Evolutionary conservation across 2,888 invertebrate genomes (phyloP).

Genomic region (Leptopterna dolabrata): DNA sequence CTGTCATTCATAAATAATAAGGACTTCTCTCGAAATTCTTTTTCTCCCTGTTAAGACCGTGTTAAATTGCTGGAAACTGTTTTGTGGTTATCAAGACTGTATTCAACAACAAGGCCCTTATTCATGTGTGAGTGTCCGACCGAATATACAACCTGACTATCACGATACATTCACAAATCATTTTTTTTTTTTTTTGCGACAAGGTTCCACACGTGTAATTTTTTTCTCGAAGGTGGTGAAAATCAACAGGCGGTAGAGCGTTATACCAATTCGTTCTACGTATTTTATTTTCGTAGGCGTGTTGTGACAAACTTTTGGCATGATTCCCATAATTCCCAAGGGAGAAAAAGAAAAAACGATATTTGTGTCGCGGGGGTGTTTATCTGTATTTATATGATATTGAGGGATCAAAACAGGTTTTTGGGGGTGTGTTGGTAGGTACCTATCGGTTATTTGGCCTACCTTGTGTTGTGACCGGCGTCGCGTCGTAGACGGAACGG

Average conservation of each 20-base stretch:
- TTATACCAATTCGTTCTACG: conserved; percentile 14
- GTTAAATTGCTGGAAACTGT: not conserved
- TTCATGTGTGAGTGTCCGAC: no score
- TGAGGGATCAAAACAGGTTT: not conserved
- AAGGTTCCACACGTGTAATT: not conserved
- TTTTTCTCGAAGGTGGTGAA: not conserved
- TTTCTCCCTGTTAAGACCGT: not conserved
- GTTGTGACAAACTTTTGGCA: conserved; percentile 30
- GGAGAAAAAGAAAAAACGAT: not conserved
- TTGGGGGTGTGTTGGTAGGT: not conserved
- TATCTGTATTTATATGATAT: not conserved
- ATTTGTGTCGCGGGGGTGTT: not conserved
- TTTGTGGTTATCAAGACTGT: not conserved
- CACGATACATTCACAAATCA: not conserved
- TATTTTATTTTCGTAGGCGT: conserved; percentile 29
- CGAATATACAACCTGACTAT: not conserved
- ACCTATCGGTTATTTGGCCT: not conserved
- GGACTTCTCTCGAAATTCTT: not conserved
- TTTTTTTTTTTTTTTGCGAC: not conserved
- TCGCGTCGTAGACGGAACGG: not conserved
- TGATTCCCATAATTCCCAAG: not conserved
- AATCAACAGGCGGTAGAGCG: not conserved
- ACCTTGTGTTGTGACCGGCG: conserved; percentile 20
- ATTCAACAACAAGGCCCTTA: no score
- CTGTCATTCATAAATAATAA: conserved; percentile 7